Evolutionary conservation across 92 coral and sea anemone species (phyloP), one percentile per base, ranked within the genome.

Genomic region (Actinostola sp.): DNA sequence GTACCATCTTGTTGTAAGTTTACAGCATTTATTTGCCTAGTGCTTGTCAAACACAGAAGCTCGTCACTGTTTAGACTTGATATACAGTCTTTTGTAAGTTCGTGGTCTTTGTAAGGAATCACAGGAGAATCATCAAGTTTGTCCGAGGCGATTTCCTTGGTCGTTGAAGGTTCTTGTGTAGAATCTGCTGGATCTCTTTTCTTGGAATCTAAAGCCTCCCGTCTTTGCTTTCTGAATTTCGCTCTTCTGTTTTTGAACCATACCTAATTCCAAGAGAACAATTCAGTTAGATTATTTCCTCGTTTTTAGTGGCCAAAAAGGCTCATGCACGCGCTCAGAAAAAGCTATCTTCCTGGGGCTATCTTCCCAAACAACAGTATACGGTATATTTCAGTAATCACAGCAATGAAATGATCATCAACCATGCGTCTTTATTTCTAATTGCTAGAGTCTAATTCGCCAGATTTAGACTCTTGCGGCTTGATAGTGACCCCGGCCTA

Each of bases 171-270:
- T 36, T 65, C 50, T 43, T 66, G 70, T 0, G 62, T 59, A 21
- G 58, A 83, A 46, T 86, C 82, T 7, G 65, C 82, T 7, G 65
- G 66, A 67, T 86, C 78, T 21, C 34, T 71, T 59, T 79, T 90
- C 45, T 90, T 90, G 21, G 85, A 59, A 5, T 79, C 84, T 53
- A 79, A 78, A 20, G 82, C 85, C 56, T 95, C 99, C 8, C 99
- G 86, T 60, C 86, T 95, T 69, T 88, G 91, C 63, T 95, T 95
- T 74, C 99, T 90, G 94, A 97, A 95, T 63, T 95, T 95, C 39
- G 99, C 99, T 69, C 99, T 86, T 56, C 99, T 84, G 67, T 95
- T 95, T 75, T 95, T 95, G 66, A 95, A 95, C 99, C 99, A 95
- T 8, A 95, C 99, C 99, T 95, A 21, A 10, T 19, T 16, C 14